These are phyloP conservation scores for Gymnodraco acuticeps DNA, from an alignment of 2,797 vertebrate species.

Conservation along the genomic window DNA sequence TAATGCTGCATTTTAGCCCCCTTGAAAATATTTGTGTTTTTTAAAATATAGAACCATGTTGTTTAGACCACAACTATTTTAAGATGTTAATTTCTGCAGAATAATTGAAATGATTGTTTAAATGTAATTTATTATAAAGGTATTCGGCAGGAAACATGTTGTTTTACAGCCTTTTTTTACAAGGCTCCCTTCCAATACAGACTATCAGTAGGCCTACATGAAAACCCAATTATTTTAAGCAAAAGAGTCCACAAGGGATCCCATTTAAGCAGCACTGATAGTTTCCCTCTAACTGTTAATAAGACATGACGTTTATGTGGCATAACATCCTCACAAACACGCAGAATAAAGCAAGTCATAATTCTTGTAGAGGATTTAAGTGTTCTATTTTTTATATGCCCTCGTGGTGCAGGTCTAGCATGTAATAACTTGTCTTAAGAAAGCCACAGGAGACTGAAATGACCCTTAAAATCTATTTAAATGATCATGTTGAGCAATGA, in stretches of 20 bases:
- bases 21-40: not conserved
- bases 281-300: not conserved
- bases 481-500: conserved; percentile 19
- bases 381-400: not conserved
- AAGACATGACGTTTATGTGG: not conserved
- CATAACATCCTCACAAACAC: no score
- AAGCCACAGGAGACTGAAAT: not conserved
- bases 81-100: no score
- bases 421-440: conserved; percentile 5
- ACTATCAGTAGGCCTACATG: not conserved
- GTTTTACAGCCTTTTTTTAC: not conserved
- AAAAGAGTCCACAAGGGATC: not conserved
- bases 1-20: not conserved
- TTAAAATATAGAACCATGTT: not conserved
- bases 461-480: conserved; percentile 22
- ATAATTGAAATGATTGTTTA: no score
- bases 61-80: no score
- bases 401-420: not conserved
- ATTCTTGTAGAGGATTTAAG: not conserved
- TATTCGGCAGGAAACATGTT: not conserved
- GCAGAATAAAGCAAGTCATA: no score
- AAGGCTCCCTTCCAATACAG: not conserved
- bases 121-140: not conserved
- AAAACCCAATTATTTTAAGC: not conserved
- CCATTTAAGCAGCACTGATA: not conserved